These are phyloP conservation scores for Lycocerus yunnanus DNA, from an alignment of 2,888 invertebrate genomes.

Conservation along the genomic window DNA sequence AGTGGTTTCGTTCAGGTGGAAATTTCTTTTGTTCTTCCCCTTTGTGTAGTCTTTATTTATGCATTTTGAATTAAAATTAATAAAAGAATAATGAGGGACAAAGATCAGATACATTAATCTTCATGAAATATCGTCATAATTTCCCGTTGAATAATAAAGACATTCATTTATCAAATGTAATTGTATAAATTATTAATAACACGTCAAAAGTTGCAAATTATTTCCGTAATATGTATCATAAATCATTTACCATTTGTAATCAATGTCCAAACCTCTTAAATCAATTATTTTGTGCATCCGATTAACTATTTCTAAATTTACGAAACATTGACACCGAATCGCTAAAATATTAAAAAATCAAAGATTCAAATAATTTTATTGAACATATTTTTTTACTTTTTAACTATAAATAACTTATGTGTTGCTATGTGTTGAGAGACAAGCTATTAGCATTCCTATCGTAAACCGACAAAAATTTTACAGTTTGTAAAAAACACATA, in stretches of 20 bases:
- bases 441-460: constrained; percentile 41
- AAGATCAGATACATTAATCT: constrained; percentile 47
- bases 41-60: constrained; percentile 6
- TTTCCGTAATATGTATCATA: constrained; percentile 47
- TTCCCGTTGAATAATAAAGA: constrained; percentile 52
- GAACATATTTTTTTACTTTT: constrained; percentile 24
- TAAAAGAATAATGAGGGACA: constrained; percentile 34
- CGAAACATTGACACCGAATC: neutral
- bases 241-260: constrained; percentile 43
- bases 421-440: constrained; percentile 35
- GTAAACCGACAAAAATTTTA: constrained; percentile 37
- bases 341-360: neutral
- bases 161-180: constrained; percentile 51
- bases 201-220: constrained; percentile 51
- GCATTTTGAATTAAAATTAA: constrained; percentile 28
- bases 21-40: neutral
- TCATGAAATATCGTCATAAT: constrained; percentile 51
- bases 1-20: neutral
- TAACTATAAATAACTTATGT: constrained; percentile 39
- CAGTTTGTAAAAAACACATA: constrained; percentile 39
- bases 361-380: constrained; percentile 29
- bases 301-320: constrained; percentile 5
- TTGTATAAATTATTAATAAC: constrained; percentile 53
- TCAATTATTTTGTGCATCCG: constrained; percentile 22
- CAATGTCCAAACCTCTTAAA: constrained; percentile 22